phyloP scores from a whole-genome alignment of 2,113 vertebrate species.

The Pteropus alecto region DNA sequence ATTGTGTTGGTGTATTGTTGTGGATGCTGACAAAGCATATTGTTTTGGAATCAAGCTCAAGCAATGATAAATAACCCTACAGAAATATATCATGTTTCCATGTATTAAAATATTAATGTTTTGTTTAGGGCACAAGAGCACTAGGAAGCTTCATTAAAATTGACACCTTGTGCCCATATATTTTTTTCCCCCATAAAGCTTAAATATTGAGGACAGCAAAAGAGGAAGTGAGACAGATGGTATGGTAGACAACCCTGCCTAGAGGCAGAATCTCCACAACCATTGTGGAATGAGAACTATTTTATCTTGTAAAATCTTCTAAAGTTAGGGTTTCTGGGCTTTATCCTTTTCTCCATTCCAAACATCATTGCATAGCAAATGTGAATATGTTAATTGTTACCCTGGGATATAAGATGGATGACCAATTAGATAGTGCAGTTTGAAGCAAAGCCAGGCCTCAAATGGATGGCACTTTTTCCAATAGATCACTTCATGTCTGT shows the following conservation, averaged over 20 bases:
- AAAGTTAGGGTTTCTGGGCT: neutral
- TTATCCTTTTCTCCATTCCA: neutral
- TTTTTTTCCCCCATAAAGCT: neutral
- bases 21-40: constrained; percentile 4
- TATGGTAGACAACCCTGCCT: neutral
- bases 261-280: neutral
- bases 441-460: neutral
- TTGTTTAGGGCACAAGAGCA: neutral
- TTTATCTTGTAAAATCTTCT: neutral
- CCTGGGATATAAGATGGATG: neutral
- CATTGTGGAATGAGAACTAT: neutral
- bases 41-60: constrained; percentile 17
- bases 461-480: neutral
- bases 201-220: neutral
- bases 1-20: neutral
- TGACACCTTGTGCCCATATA: neutral
- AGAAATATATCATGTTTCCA: constrained; percentile 15
- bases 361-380: neutral
- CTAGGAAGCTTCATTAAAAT: neutral
- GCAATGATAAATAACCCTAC: neutral
- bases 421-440: neutral
- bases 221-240: neutral
- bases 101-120: neutral
- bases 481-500: neutral
- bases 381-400: neutral